Evolutionary conservation across 2,888 invertebrate species (phyloP).

Genomic region (Drosophila kambysellisi): DNA sequence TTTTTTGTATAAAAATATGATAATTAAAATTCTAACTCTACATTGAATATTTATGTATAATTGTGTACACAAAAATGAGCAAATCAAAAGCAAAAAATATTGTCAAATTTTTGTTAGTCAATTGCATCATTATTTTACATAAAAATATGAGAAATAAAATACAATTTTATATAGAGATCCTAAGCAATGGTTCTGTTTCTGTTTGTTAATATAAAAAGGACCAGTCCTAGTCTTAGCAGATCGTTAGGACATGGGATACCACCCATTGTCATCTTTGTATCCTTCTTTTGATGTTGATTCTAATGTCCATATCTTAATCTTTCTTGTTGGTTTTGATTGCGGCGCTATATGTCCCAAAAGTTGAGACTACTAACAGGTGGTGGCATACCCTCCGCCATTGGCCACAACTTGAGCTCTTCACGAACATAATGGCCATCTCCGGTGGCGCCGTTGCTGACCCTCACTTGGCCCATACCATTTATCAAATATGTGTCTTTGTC

Average conservation of each 20-base stretch:
- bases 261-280: not conserved
- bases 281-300: not conserved
- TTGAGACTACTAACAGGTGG: not conserved
- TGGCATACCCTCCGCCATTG: not conserved
- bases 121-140: not conserved
- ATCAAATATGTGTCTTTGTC: constrained; percentile 20
- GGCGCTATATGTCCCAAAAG: constrained; percentile 23
- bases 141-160: too few species aligned
- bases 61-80: not conserved
- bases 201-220: not conserved
- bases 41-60: not conserved
- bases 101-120: too few species aligned
- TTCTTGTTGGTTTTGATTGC: not conserved
- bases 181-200: not conserved
- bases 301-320: not conserved
- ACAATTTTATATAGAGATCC: not conserved
- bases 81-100: not conserved
- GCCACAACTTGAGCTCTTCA: not conserved
- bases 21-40: not conserved
- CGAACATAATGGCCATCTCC: constrained; percentile 51
- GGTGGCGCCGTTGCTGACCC: constrained; percentile 41
- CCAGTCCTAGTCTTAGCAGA: too few species aligned
- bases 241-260: too few species aligned
- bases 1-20: too few species aligned
- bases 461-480: constrained; percentile 6